A percentile compares a stretch with the other conserved stretches of the same genome.
phyloP scores from a whole-genome alignment of 53 echinoderm and acorn worm genomes.

The Holothuria scabra region DNA sequence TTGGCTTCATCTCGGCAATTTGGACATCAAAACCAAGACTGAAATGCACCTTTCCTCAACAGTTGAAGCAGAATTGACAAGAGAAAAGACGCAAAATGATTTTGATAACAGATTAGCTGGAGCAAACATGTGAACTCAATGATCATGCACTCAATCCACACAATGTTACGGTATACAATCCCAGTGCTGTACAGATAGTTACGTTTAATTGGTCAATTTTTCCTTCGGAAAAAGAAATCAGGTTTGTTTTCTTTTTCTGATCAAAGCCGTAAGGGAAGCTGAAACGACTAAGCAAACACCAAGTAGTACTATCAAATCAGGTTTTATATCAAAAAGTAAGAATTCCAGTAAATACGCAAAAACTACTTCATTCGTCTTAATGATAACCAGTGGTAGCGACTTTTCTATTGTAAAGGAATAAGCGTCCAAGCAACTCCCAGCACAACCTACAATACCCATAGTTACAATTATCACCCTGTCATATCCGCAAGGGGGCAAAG shows the following conservation, averaged over 20 bases:
- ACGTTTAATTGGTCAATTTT: no score
- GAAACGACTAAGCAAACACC: not conserved
- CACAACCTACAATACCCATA: conserved; percentile 3
- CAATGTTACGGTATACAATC: no score
- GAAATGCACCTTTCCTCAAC: no score
- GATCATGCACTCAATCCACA: no score
- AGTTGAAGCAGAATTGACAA: no score
- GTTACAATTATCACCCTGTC: not conserved
- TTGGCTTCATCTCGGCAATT: no score
- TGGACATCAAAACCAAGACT: no score
- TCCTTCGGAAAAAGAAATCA: no score
- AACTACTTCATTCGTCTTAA: not conserved
- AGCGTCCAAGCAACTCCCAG: not conserved
- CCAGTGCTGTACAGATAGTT: no score
- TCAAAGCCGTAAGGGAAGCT: not conserved
- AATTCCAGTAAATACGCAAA: conserved; percentile 16
- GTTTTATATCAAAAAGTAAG: not conserved
- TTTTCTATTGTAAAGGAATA: conserved; percentile 4
- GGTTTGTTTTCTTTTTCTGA: not conserved
- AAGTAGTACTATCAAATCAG: not conserved
- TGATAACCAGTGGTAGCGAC: not conserved
- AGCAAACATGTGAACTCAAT: no score
- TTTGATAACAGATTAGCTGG: no score
- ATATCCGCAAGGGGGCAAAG: not conserved
- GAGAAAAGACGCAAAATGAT: no score